A percentile compares a stretch with the other conserved stretches of the same genome.
Conservation (phyloP, 2,113 vertebrate species). For the Otus sunia region DNA sequence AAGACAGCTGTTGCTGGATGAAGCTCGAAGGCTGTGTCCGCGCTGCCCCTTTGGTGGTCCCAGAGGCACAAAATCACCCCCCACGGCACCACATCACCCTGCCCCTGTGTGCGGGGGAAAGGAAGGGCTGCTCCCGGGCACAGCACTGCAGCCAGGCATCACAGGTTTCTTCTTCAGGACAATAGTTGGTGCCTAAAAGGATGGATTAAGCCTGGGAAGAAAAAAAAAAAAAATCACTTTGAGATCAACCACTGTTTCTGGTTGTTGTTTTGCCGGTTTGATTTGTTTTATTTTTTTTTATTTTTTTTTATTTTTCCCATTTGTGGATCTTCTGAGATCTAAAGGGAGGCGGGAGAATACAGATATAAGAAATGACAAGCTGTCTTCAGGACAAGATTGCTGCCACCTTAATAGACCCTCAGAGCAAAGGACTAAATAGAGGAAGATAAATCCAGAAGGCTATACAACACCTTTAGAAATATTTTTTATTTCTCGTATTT, state of each 20-base stretch:
- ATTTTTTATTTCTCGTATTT: neutral
- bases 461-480: neutral
- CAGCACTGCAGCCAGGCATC: neutral
- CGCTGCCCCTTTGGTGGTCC: rapidly evolving
- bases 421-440: neutral
- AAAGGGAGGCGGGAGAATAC: neutral
- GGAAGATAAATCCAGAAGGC: neutral
- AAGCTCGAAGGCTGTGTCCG: neutral
- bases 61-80: neutral
- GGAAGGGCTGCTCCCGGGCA: too few relatives aligned
- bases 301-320: too few relatives aligned
- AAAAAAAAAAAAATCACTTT: neutral
- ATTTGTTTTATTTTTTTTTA: neutral
- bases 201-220: neutral
- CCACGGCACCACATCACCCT: rapidly evolving
- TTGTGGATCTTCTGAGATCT: neutral
- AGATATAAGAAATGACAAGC: neutral
- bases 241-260: neutral
- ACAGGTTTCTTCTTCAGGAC: rapidly evolving
- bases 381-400: neutral
- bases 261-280: neutral
- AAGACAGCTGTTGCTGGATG: neutral
- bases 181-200: rapidly evolving
- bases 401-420: neutral
- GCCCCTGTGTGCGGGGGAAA: rapidly evolving